Evolutionary conservation across 2,797 vertebrate species (phyloP), one percentile per base, ranked within the genome.

Genomic region (Rhabdomys pumilio): DNA sequence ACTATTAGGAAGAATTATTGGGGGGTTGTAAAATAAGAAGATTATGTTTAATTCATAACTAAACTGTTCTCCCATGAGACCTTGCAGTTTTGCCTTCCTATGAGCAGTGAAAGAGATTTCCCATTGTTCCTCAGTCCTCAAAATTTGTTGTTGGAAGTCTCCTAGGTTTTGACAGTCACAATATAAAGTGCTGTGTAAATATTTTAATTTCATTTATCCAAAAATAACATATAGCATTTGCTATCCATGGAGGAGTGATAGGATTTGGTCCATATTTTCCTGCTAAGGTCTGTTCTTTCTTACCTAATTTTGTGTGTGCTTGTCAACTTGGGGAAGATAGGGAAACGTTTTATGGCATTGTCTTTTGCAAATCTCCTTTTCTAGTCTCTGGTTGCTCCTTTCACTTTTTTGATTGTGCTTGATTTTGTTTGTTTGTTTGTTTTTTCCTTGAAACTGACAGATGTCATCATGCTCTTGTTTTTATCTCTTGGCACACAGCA

Each of bases 51-150:
- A 2, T 79, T 84, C 38, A 67, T 0, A 44, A 44, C 44, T 44
- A 44, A 63, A 3, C 22, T 65, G 1, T 0, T 0, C 3, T 59
- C 31, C 22, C 12, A 59, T 24, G 34, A 38, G n/a, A 3, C 6
- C n/a, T 3, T 47, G 26, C 2, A 3, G 15, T 57, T 82, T 79
- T 57, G 38, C 19, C 29, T 89, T 38, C 55, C 47, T 17, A 50
- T 4, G 1, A 76, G 11, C 26, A 34, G 3, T 50, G 63, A 85
- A 38, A 44, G 53, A 73, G 34, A 38, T 6, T 89, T 34, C 5
- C 31, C 41, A 20, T 65, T 31, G 19, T 1, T 41, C 11, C 15
- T n/a, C 6, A 44, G 1, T 55, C 5, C 11, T 15, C 38, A 65
- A 15, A 8, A 34, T 92, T 50, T 15, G 1, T 13, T 63, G 24